Conservation (phyloP, 2,888 invertebrate genomes). For the Eurois occulta region DNA sequence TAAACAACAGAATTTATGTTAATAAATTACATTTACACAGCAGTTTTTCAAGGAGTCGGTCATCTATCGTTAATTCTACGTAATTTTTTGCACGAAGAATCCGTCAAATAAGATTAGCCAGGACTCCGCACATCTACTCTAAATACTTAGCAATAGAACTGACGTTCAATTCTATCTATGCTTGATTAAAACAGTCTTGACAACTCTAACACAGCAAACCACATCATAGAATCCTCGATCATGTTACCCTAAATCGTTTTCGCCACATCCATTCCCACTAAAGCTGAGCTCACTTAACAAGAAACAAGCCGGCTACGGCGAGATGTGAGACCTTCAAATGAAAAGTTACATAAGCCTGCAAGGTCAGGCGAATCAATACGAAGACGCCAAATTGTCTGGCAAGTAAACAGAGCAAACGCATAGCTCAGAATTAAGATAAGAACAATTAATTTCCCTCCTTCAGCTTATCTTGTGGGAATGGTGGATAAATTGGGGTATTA, state of each 20-base stretch:
- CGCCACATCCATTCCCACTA: constrained; percentile 5
- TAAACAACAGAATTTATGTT: neutral
- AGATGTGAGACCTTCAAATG: constrained; percentile 70
- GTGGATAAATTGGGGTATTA: neutral
- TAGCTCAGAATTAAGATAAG: constrained; percentile 49
- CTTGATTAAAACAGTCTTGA: neutral
- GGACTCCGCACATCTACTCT: neutral
- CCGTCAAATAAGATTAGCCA: neutral
- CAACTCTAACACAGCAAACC: neutral
- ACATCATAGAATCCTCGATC: neutral
- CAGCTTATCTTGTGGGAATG: constrained; percentile 28
- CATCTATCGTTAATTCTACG: neutral
- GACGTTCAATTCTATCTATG: neutral
- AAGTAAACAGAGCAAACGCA: constrained; percentile 64
- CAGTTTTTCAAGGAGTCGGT: neutral
- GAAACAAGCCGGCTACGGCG: constrained; percentile 48
- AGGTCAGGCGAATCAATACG: constrained; percentile 85
- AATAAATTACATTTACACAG: neutral
- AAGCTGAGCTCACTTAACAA: constrained; percentile 25
- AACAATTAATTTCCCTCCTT: constrained; percentile 27
- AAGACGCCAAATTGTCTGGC: constrained; percentile 81
- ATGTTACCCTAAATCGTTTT: constrained; percentile 4
- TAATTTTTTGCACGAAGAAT: neutral
- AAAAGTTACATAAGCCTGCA: constrained; percentile 80
- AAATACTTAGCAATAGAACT: neutral